Evolutionary conservation across 2,113 vertebrate species (phyloP).

Genomic region (Calcarius ornatus): DNA sequence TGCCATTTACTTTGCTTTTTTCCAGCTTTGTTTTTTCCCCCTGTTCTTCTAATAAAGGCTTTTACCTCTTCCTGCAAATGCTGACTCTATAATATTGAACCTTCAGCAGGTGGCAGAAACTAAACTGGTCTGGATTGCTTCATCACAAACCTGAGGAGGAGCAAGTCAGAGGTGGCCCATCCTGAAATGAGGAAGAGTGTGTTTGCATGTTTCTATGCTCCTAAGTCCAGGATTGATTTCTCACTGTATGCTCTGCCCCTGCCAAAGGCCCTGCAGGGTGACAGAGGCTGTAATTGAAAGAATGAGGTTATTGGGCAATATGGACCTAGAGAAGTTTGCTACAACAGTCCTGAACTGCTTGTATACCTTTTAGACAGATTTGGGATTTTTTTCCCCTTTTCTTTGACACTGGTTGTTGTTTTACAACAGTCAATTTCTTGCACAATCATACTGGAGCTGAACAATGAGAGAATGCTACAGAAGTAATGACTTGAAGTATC

Average conservation of each 20-base stretch:
- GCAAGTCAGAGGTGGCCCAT: neutral
- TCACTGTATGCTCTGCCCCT: neutral
- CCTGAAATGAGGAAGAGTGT: neutral
- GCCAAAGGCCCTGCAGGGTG: neutral
- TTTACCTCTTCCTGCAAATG: neutral
- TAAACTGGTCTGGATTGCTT: neutral
- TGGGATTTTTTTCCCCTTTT: fast-evolving
- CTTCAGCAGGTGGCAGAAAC: neutral
- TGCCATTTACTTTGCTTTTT: neutral
- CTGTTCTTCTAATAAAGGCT: neutral
- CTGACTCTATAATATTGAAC: neutral
- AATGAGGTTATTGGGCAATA: neutral
- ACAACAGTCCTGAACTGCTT: neutral
- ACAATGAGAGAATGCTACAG: neutral
- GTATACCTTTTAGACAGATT: neutral
- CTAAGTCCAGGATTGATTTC: neutral
- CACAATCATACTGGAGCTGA: neutral
- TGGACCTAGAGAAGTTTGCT: neutral
- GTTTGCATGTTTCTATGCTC: neutral
- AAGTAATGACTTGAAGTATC: neutral
- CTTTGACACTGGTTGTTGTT: neutral
- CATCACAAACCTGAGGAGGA: neutral
- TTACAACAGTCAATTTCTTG: neutral
- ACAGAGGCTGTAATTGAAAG: neutral
- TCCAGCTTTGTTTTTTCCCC: too few species aligned